These are phyloP conservation scores for Troglohyphantes excavatus DNA, from an alignment of 2,888 invertebrate species.

Conservation along the genomic window DNA sequence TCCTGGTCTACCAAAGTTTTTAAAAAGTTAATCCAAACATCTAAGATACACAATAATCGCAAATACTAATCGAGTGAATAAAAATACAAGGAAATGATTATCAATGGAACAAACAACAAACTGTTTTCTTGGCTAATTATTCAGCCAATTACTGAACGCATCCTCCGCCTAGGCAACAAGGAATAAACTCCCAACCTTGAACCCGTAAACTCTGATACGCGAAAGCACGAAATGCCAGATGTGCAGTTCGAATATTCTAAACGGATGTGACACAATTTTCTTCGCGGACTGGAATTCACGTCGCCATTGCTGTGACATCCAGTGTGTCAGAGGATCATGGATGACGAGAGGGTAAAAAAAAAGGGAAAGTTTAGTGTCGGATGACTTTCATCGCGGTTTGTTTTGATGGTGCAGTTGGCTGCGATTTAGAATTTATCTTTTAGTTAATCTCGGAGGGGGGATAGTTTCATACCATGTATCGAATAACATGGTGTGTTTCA, in stretches of 20 bases:
- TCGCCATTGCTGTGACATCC: constrained; percentile 26
- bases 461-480: no score
- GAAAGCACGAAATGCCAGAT: constrained; percentile 40
- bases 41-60: no score
- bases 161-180: constrained; percentile 20
- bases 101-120: background rate
- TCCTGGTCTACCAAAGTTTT: no score
- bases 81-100: background rate
- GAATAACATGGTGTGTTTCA: no score
- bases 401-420: no score
- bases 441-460: no score
- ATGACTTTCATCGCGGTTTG: background rate
- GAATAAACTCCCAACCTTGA: constrained; percentile 53
- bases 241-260: constrained; percentile 35
- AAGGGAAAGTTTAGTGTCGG: background rate
- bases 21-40: no score
- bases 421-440: no score
- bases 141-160: constrained; percentile 27
- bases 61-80: no score
- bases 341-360: background rate
- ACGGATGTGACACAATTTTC: constrained; percentile 62
- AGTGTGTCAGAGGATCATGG: background rate
- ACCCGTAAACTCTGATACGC: constrained; percentile 1
- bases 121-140: constrained; percentile 11
- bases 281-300: constrained; percentile 20